Evolutionary conservation across 2,888 invertebrate species (phyloP).

Genomic region (Empis stercorea): DNA sequence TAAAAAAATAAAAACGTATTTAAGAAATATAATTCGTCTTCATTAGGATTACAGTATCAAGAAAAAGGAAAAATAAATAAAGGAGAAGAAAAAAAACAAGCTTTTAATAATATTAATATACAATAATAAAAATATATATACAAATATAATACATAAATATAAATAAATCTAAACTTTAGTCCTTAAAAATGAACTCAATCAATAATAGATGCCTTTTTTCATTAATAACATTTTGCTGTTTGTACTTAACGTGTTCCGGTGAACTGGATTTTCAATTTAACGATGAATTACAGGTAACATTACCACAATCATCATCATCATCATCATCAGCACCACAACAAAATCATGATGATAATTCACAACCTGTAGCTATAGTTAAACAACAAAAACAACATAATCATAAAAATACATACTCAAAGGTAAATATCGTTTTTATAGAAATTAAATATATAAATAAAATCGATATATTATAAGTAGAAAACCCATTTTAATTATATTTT

Average conservation of each 20-base stretch:
- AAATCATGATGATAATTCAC: neutral
- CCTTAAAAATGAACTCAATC: neutral
- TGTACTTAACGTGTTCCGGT: slow-evolving; percentile 12
- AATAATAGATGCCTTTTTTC: slow-evolving; percentile 6
- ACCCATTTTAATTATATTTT: neutral
- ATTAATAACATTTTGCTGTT: slow-evolving; percentile 6
- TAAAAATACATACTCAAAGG: neutral
- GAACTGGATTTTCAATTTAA: slow-evolving; percentile 34
- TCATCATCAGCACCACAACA: slow-evolving; percentile 6
- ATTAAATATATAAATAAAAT: slow-evolving; percentile 1
- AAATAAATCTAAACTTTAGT: no score
- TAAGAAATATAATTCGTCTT: no score
- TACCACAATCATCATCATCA: slow-evolving; percentile 5
- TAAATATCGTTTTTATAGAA: no score
- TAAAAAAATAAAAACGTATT: no score
- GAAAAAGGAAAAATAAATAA: no score
- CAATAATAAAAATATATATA: no score
- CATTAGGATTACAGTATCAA: no score
- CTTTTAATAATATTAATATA: no score
- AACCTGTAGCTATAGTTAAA: neutral
- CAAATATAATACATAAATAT: no score
- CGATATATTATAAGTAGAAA: slow-evolving; percentile 1
- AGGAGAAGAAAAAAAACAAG: no score
- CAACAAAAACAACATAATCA: neutral
- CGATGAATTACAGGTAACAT: slow-evolving; percentile 30